Conservation (phyloP, 2,888 invertebrate species). For the Sinohyriopsis cumingii region DNA sequence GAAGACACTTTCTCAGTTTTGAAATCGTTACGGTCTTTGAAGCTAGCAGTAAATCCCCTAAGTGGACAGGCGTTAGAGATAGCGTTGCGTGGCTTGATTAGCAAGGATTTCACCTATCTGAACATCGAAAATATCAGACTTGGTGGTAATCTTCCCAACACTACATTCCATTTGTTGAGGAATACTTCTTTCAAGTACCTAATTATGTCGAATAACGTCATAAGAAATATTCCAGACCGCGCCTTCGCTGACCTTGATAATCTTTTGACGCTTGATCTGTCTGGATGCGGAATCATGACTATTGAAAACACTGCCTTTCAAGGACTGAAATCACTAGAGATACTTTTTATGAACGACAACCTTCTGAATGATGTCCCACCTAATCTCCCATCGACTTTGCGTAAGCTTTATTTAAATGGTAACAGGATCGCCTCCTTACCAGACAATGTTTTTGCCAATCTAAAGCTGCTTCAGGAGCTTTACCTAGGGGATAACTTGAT, state of each 20-base stretch:
- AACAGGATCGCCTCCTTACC: slow-evolving; percentile 85
- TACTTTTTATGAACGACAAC: slow-evolving; percentile 48
- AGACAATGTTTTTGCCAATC: slow-evolving; percentile 83
- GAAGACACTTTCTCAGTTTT: slow-evolving; percentile 38
- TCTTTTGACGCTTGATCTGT: slow-evolving; percentile 44
- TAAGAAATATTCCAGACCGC: slow-evolving; percentile 27
- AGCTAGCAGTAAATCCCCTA: slow-evolving; percentile 52
- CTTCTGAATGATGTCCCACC: slow-evolving; percentile 36
- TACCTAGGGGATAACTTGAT: slow-evolving; percentile 92
- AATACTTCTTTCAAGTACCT: slow-evolving; percentile 43
- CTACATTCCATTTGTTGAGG: slow-evolving; percentile 45
- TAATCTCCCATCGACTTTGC: slow-evolving; percentile 44
- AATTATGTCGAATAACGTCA: slow-evolving; percentile 47
- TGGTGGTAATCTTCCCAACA: slow-evolving; percentile 37
- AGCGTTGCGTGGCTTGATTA: slow-evolving; percentile 37
- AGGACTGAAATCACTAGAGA: slow-evolving; percentile 40
- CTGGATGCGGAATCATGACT: slow-evolving; percentile 35
- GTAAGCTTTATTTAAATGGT: slow-evolving; percentile 41
- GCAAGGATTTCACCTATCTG: slow-evolving; percentile 40
- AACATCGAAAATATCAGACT: slow-evolving; percentile 51
- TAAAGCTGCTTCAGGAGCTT: slow-evolving; percentile 84
- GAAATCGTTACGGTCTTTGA: slow-evolving; percentile 43
- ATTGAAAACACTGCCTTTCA: slow-evolving; percentile 40
- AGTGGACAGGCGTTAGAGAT: slow-evolving; percentile 33
- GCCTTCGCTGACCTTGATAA: slow-evolving; percentile 45